Percentiles rank a stretch among this genome's conserved stretches.
phyloP scores from a whole-genome alignment of 2,888 invertebrate genomes.

The Biston betularia region DNA sequence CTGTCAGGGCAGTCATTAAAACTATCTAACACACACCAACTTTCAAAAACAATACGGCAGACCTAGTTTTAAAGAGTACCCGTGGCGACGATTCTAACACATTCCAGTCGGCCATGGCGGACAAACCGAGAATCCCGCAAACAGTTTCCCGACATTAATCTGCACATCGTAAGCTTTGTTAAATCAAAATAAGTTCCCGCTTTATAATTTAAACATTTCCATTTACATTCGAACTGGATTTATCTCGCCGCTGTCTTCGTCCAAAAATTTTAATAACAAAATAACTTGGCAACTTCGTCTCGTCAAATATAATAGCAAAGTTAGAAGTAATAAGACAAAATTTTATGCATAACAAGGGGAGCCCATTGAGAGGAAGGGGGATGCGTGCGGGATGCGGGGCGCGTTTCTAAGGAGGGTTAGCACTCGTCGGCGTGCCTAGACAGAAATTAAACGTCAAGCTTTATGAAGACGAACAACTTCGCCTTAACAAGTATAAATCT shows the following conservation, averaged over 20 bases:
- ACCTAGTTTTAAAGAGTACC: neutral
- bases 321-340: conserved; percentile 85
- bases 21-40: no score
- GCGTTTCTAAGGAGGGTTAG: conserved; percentile 65
- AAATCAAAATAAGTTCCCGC: conserved; percentile 81
- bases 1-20: no score
- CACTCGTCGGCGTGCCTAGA: conserved; percentile 82
- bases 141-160: conserved; percentile 75
- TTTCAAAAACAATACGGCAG: neutral
- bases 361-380: conserved; percentile 60
- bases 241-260: conserved; percentile 66
- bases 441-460: conserved; percentile 83
- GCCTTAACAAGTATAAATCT: conserved; percentile 84
- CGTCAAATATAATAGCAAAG: conserved; percentile 85
- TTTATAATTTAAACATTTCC: conserved; percentile 80
- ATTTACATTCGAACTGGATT: conserved; percentile 82
- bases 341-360: conserved; percentile 85
- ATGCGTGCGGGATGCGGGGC: conserved; percentile 46
- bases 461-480: conserved; percentile 85
- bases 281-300: conserved; percentile 83
- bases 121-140: conserved; percentile 63
- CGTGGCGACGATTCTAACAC: neutral
- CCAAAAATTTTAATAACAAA: conserved; percentile 86
- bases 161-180: conserved; percentile 77
- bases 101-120: conserved; percentile 13